Conservation (phyloP, 2,113 vertebrate species). For the Erpornis zantholeuca region DNA sequence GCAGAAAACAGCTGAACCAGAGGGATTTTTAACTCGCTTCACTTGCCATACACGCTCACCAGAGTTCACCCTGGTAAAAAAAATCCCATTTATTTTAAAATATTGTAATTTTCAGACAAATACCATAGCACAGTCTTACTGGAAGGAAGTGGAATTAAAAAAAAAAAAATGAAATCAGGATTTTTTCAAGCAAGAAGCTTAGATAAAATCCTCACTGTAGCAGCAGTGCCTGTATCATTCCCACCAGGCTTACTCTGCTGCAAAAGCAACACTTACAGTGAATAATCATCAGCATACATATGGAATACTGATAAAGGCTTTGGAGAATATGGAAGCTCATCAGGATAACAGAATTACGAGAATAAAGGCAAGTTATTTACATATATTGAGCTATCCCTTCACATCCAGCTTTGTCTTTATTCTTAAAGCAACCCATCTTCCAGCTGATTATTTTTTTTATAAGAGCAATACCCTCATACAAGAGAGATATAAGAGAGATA, state of each 20-base stretch:
- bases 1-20: neutral
- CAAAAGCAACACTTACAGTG: neutral
- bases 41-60: neutral
- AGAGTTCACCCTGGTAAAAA: neutral
- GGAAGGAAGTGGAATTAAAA: neutral
- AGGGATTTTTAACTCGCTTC: neutral
- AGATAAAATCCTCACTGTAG: neutral
- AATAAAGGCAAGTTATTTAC: neutral
- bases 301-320: neutral
- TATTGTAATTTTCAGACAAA: neutral
- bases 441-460: neutral
- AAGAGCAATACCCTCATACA: neutral
- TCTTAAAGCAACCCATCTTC: neutral
- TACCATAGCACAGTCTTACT: neutral
- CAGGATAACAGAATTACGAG: neutral
- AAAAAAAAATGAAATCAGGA: neutral
- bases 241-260: slow-evolving; percentile 4
- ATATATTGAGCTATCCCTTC: neutral
- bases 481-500: no score
- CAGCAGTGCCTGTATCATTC: neutral
- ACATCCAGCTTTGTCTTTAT: neutral
- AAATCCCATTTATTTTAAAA: neutral
- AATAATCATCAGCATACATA: neutral
- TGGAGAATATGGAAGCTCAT: neutral
- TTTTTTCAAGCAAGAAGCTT: neutral